Evolutionary conservation across 2,113 vertebrate genomes (phyloP), one percentile per base, ranked within the genome.

Genomic region (Halichoeres trimaculatus): DNA sequence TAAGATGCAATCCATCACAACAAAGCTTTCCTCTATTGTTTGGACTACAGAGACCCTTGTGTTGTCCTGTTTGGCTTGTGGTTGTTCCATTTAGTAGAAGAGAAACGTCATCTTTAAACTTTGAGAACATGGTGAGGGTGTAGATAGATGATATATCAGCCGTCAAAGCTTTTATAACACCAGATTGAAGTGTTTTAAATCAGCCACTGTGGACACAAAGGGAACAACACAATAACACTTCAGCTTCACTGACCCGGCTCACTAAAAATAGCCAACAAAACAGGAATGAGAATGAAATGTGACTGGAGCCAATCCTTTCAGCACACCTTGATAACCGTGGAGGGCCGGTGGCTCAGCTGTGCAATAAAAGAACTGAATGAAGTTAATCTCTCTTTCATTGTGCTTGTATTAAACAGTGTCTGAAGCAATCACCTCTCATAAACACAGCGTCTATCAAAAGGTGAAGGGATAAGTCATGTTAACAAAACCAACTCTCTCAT

Each of bases 291-390:
- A 76, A 22, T 71, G 68, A 56, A 69, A 69, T 72, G 10, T 3
- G 35, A 55, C 66, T 58, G 55, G 14, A 51, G 61, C 74, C 23
- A 68, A 85, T 86, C 48, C 36, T 66, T 87, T 80, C 52, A 48
- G 59, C 60, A 67, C 62, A 58, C 64, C 56, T 22, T 80, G 77
- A 84, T 79, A 85, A 74, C 51, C 72, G 13, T 3, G 23, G 62
- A 66, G 43, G 74, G 23, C 20, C 17, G 61, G 63, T 51, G 82
- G 62, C 84, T 74, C 81, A 83, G 84, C 82, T 90, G 84, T 47
- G 58, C 66, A 77, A 68, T 68, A 51, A 69, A 80, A 61, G 35
- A 8, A 35, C 55, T 35, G 61, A 48, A 80, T 78, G 62, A 24
- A n/a, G 34, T 78, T 66, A 38, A 77, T 78, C 55, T 84, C 43